phyloP scores from a whole-genome alignment of 2,797 vertebrate genomes.

The Prionace glauca region DNA sequence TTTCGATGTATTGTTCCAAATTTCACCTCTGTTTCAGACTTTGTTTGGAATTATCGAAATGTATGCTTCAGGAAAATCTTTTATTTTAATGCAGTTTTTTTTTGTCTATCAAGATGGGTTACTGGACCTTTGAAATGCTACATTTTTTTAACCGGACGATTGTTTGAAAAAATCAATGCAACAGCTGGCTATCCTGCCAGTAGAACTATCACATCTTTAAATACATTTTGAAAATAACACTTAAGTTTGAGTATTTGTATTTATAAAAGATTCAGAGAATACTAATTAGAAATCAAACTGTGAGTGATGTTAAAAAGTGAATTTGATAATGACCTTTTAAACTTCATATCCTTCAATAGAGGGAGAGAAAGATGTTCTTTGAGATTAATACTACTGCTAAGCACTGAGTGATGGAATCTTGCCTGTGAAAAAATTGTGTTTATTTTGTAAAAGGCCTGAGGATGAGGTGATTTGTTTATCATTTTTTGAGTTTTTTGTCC shows the following conservation, averaged over 20 bases:
- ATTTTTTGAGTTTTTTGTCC: neutral
- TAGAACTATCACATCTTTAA: neutral
- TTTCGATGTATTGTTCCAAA: neutral
- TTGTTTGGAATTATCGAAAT: neutral
- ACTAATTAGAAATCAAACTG: neutral
- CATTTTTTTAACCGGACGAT: neutral
- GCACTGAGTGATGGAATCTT: neutral
- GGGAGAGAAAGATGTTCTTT: neutral
- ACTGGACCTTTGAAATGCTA: neutral
- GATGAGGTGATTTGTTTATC: constrained; percentile 17
- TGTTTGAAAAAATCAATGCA: neutral
- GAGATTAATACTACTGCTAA: neutral
- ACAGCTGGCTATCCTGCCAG: neutral
- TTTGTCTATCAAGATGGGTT: neutral
- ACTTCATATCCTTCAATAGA: constrained; percentile 1
- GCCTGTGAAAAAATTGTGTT: neutral
- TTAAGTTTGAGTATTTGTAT: neutral
- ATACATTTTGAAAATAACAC: neutral
- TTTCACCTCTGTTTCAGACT: neutral
- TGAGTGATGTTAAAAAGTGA: neutral
- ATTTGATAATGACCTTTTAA: neutral
- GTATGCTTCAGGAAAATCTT: neutral
- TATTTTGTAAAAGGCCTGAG: neutral
- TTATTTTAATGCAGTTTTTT: neutral
- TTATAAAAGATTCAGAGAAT: neutral